These are phyloP conservation scores for Agrotis segetum DNA, from an alignment of 2,888 invertebrate species.

Conservation along the genomic window DNA sequence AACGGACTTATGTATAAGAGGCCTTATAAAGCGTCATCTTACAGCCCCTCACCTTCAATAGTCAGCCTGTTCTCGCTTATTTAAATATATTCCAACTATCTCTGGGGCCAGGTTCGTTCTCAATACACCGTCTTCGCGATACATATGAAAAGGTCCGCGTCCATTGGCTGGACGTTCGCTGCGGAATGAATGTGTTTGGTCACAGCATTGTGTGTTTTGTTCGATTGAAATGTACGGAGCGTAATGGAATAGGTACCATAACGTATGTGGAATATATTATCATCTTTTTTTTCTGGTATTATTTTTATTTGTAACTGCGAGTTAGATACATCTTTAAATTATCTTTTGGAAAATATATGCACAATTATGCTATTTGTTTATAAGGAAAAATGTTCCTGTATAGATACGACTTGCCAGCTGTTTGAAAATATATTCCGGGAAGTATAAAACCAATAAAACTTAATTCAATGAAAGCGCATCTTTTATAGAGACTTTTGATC, in stretches of 20 bases:
- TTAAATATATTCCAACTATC: conserved; percentile 70
- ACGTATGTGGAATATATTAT: conserved; percentile 17
- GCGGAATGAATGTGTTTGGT: conserved; percentile 39
- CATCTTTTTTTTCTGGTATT: too few relatives aligned
- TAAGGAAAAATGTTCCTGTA: too few relatives aligned
- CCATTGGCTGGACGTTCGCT: conserved; percentile 45
- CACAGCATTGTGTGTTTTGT: conserved; percentile 46
- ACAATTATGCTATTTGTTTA: background rate
- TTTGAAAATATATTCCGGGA: background rate
- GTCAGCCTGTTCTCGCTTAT: conserved; percentile 65
- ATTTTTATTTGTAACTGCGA: too few relatives aligned
- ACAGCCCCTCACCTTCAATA: conserved; percentile 58
- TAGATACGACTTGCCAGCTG: too few relatives aligned
- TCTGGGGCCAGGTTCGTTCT: conserved; percentile 57
- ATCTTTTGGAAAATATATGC: background rate
- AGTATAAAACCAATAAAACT: background rate
- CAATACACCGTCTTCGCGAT: conserved; percentile 62
- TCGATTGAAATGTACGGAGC: conserved; percentile 34
- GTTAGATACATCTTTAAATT: background rate
- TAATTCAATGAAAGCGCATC: background rate
- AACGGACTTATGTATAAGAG: too few relatives aligned
- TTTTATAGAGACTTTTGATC: background rate
- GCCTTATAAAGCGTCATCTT: conserved; percentile 57
- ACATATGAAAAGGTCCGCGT: conserved; percentile 60
- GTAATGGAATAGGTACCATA: conserved; percentile 32